Conservation (phyloP, 2,113 vertebrate species). For the Caracal caracal region DNA sequence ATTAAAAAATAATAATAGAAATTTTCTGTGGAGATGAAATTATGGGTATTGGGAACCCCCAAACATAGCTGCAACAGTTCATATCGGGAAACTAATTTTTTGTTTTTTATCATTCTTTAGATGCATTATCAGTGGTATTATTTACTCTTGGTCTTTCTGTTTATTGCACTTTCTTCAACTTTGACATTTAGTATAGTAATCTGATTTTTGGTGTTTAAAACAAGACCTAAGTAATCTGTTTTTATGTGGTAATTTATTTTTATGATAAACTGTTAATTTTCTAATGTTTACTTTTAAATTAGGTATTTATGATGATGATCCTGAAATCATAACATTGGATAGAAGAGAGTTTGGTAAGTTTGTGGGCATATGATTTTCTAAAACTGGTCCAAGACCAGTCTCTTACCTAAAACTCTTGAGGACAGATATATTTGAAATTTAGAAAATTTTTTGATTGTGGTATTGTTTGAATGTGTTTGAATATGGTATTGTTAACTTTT, state of each 20-base stretch:
- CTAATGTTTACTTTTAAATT: conserved; percentile 66
- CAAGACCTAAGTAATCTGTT: background rate
- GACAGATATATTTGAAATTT: conserved; percentile 24
- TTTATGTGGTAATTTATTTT: background rate
- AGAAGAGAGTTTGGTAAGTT: conserved; percentile 97
- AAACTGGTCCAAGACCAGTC: background rate
- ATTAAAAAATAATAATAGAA: background rate
- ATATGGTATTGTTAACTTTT: background rate
- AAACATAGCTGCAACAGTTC: background rate
- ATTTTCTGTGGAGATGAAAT: background rate
- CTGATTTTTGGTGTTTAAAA: conserved; percentile 41
- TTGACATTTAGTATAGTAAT: background rate
- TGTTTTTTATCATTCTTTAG: background rate
- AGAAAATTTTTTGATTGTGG: conserved; percentile 23
- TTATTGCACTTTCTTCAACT: conserved; percentile 12
- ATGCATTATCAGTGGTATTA: background rate
- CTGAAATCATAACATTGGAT: conserved; percentile 97
- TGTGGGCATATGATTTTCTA: background rate
- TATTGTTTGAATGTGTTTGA: too few relatives aligned
- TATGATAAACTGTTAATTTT: conserved; percentile 24
- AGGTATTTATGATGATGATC: conserved; percentile 99
- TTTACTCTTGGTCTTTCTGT: background rate
- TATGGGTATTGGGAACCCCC: background rate
- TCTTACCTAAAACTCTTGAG: background rate
- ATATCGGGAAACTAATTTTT: background rate